phyloP scores from a whole-genome alignment of 2,888 invertebrate species.

The Eustalomyia histrio region DNA sequence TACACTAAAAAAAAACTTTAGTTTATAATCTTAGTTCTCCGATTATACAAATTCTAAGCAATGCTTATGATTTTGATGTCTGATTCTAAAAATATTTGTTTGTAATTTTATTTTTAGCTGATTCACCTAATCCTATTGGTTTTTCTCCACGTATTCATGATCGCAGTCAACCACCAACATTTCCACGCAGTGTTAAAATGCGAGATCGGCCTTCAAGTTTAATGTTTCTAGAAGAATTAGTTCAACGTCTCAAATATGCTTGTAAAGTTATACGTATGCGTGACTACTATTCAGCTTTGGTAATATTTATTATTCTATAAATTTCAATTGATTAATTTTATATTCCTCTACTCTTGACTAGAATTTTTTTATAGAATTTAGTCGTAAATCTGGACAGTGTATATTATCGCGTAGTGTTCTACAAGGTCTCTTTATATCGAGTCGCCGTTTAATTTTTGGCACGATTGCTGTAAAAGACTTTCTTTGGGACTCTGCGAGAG shows the following conservation, averaged over 20 bases:
- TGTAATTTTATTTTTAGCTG: slow-evolving; percentile 75
- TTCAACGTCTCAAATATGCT: slow-evolving; percentile 89
- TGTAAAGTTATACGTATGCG: slow-evolving; percentile 89
- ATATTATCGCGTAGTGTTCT: slow-evolving; percentile 94
- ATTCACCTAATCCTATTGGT: slow-evolving; percentile 90
- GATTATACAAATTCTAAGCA: too few relatives aligned
- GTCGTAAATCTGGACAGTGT: slow-evolving; percentile 90
- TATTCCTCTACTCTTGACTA: slow-evolving; percentile 71
- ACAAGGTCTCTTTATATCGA: slow-evolving; percentile 86
- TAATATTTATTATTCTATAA: slow-evolving; percentile 77
- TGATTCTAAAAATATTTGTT: too few relatives aligned
- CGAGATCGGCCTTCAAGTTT: slow-evolving; percentile 83
- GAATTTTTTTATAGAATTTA: slow-evolving; percentile 97
- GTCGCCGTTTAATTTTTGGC: slow-evolving; percentile 78
- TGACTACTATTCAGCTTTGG: slow-evolving; percentile 90
- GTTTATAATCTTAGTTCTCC: too few relatives aligned
- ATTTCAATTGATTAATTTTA: neutral
- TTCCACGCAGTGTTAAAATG: slow-evolving; percentile 97
- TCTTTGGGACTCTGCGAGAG: slow-evolving; percentile 90
- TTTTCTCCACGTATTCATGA: slow-evolving; percentile 98
- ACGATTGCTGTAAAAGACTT: slow-evolving; percentile 85
- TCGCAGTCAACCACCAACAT: slow-evolving; percentile 96
- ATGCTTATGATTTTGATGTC: too few relatives aligned
- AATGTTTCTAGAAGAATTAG: slow-evolving; percentile 90
- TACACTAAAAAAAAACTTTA: too few relatives aligned